Base-by-base conservation (phyloP, 2,797 vertebrate genomes). In the Alfaro cultratus region DNA sequence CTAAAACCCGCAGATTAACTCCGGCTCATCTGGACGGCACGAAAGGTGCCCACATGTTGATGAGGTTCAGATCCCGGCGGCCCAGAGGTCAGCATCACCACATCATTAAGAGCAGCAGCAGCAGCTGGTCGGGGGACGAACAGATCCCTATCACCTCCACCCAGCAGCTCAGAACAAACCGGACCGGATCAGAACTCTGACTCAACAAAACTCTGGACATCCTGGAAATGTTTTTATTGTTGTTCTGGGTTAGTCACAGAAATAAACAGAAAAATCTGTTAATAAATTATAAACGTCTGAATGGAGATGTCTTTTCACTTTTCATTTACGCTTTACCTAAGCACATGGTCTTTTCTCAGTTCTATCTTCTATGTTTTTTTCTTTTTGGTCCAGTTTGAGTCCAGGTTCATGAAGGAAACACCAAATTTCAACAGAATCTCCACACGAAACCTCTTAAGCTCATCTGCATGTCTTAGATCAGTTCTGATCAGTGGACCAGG, bases 1-100 rank as follows among this genome's bases (percentile, higher is more conserved):
- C 77, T 83, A 76, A 83, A 83, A 41, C 83, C 13, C 41, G 34
- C 9, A 85, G 89, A 90, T 91, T 85, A 91, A 85, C 62, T n/a
- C 77, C 57, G 77, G 80, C 82, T 78, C 79, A 73, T 87, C 75
- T 81, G 77, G 87, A 77, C n/a, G 64, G 36, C 31, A 53, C 41
- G 45, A 90, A 70, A 90, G 87, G 89, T 89, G 78, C 72, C 31
- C 26, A 60, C 80, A 47, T 45, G 55, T 43, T 75, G 74, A 75
- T 75, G 11, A 73, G 80, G 43, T 53, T 72, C 39, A 21, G 31
- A 72, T 43, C 64, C 21, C 29, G 12, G 70, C 45, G 26, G 41
- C 75, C 23, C 39, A 36, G n/a, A 60, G 53, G 62, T 78, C 76
- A 71, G n/a, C 34, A 55, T 36, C 60, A 9, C 67, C 60, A 74